Evolutionary conservation across 2,797 vertebrate genomes (phyloP).

Genomic region (Simalia tracyae): DNA sequence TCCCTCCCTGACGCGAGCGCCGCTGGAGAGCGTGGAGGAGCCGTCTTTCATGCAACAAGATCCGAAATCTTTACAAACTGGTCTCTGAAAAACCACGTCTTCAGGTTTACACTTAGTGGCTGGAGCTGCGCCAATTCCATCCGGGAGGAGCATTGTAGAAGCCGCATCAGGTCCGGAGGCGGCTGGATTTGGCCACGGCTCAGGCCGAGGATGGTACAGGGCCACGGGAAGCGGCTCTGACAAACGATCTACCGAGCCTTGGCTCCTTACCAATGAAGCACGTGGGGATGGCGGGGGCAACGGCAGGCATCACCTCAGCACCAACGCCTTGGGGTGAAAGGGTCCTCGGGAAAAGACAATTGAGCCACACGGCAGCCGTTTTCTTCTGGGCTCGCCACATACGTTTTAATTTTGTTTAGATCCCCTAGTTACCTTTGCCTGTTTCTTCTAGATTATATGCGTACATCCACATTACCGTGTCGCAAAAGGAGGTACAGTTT

Average conservation of each 20-base stretch:
- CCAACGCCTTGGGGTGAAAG: neutral
- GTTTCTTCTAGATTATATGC: neutral
- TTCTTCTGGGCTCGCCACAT: neutral
- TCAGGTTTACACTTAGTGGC: neutral
- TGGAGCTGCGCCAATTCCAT: neutral
- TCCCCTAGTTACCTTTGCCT: neutral
- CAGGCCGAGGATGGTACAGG: neutral
- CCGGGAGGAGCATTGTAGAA: neutral
- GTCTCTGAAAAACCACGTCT: neutral
- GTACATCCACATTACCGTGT: too few relatives aligned
- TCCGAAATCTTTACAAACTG: constrained; percentile 11
- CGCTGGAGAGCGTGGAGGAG: too few relatives aligned
- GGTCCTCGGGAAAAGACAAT: too few relatives aligned
- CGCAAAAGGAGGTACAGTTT: neutral
- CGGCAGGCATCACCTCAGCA: too few relatives aligned
- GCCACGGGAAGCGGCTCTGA: neutral
- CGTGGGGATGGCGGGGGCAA: neutral
- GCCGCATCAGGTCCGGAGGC: neutral
- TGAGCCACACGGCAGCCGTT: neutral
- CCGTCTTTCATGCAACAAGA: neutral
- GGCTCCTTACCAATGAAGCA: neutral
- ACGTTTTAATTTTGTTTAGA: neutral
- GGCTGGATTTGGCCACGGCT: neutral
- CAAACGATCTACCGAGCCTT: neutral
- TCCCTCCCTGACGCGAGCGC: neutral